Conservation (phyloP, 2,888 invertebrate species). For the Frankliniella intonsa region DNA sequence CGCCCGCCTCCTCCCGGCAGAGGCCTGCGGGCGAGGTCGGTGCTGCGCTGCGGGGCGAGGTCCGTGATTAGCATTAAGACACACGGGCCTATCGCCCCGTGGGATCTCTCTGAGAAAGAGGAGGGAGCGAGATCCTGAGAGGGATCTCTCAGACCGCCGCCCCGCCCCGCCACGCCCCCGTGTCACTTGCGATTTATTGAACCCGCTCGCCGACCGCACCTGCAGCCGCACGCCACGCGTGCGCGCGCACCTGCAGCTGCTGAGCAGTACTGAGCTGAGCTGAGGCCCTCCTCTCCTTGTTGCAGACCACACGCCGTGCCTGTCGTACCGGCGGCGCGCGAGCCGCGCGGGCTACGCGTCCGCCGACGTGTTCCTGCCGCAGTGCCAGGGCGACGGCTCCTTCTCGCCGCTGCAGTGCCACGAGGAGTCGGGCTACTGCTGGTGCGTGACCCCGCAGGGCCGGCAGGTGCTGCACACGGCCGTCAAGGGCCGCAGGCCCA, state of each 20-base stretch:
- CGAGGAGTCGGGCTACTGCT: conserved; percentile 69
- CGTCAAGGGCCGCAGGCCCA: conserved; percentile 63
- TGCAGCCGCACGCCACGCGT: neutral
- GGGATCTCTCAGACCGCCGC: neutral
- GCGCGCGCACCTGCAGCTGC: no score
- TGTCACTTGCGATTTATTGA: conserved; percentile 10
- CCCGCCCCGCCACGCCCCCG: neutral
- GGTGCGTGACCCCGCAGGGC: conserved; percentile 86
- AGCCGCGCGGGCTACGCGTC: conserved; percentile 50
- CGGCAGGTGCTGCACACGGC: conserved; percentile 76
- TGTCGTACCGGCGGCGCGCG: conserved; percentile 44
- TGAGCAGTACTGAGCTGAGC: neutral
- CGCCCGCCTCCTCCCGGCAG: neutral
- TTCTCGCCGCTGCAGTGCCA: conserved; percentile 85
- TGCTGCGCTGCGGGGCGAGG: neutral
- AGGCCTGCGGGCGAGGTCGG: neutral
- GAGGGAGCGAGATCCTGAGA: neutral
- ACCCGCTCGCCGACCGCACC: no score
- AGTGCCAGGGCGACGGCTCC: conserved; percentile 76
- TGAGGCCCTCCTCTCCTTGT: neutral
- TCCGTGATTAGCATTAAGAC: neutral
- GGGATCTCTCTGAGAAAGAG: neutral
- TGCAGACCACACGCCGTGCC: conserved; percentile 29
- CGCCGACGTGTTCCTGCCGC: conserved; percentile 60
- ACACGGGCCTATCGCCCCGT: neutral